Evolutionary conservation across 2,797 vertebrate genomes (phyloP).

Genomic region (Gallinago nigripennis): DNA sequence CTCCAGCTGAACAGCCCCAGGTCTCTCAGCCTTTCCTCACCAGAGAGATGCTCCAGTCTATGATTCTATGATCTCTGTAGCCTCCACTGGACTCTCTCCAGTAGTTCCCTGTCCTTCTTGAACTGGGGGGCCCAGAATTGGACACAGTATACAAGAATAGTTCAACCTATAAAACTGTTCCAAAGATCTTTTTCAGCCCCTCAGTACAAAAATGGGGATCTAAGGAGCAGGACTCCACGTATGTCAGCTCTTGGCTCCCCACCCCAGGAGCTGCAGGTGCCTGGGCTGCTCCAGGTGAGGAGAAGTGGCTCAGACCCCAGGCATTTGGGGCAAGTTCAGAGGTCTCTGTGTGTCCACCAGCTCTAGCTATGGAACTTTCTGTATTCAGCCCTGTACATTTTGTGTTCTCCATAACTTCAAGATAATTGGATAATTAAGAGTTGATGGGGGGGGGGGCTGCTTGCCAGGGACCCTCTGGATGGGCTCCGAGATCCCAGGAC

Average conservation of each 20-base stretch:
- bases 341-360: background rate
- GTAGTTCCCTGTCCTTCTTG: background rate
- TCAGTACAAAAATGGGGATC: background rate
- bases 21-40: background rate
- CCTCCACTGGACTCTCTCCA: background rate
- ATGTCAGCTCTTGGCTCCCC: background rate
- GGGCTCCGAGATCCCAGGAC: background rate
- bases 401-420: background rate
- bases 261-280: background rate
- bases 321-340: background rate
- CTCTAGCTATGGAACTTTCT: background rate
- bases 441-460: background rate
- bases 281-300: background rate
- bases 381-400: background rate
- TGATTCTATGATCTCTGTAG: background rate
- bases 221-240: background rate
- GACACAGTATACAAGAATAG: background rate
- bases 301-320: background rate
- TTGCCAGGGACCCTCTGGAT: background rate
- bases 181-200: background rate
- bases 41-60: background rate
- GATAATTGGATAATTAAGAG: background rate
- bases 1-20: background rate
- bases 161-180: background rate
- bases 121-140: background rate